Percentiles rank a stretch among this genome's conserved stretches.
Conservation (phyloP, 2,113 vertebrate species). For the Ciconia boyciana region DNA sequence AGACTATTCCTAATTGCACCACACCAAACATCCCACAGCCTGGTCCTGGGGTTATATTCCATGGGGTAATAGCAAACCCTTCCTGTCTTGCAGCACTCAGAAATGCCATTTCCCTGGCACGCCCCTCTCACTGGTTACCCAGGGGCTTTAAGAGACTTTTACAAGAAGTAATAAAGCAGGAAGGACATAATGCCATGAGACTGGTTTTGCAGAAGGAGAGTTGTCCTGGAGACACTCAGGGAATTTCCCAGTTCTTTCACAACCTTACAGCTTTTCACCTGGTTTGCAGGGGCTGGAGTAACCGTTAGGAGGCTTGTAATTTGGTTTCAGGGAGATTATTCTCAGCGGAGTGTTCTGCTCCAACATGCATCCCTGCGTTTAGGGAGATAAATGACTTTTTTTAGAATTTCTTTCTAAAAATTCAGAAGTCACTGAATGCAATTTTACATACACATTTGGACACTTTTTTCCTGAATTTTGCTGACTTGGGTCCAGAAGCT, state of each 20-base stretch:
- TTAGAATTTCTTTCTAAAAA: neutral
- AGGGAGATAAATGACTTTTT: neutral
- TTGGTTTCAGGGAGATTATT: neutral
- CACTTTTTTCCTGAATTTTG: slow-evolving; percentile 34
- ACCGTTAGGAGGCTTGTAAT: neutral
- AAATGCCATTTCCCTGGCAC: neutral
- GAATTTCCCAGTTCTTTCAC: neutral
- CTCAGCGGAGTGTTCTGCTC: neutral
- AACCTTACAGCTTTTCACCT: neutral
- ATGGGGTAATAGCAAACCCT: neutral
- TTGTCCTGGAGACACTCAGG: neutral
- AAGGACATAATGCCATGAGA: rapidly evolving
- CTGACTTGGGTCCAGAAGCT: slow-evolving; percentile 47
- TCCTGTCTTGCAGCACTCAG: neutral
- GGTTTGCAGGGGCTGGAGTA: neutral
- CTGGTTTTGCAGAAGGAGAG: neutral
- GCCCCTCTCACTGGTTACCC: neutral
- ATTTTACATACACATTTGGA: neutral
- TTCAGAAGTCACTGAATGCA: neutral
- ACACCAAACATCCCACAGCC: neutral
- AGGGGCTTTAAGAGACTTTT: neutral
- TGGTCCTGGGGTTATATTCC: neutral
- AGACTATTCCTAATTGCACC: neutral
- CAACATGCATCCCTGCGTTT: neutral
- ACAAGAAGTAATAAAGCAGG: neutral